Conservation (phyloP, 2,888 invertebrate species). For the Gandaritis pyraliata region DNA sequence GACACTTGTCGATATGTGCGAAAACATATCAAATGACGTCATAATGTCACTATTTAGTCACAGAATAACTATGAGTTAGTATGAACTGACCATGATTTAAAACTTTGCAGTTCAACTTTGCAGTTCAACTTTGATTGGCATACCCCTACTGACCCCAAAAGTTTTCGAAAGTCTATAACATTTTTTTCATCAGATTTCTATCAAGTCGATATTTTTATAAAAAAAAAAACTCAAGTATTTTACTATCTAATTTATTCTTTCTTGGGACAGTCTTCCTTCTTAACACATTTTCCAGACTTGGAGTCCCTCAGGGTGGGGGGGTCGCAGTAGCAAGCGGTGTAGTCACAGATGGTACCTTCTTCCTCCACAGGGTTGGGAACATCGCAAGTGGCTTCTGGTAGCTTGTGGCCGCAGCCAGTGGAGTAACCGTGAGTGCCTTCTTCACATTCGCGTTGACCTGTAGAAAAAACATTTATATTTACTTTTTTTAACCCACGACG, state of each 20-base stretch:
- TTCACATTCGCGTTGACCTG: constrained; percentile 32
- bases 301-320: constrained; percentile 59
- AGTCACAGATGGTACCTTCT: constrained; percentile 50
- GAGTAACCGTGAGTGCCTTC: constrained; percentile 44
- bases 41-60: no score
- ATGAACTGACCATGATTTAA: no score
- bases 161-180: no score
- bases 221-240: neutral
- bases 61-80: no score
- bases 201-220: no score
- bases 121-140: no score
- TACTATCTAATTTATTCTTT: constrained; percentile 20
- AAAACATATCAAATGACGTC: no score
- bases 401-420: constrained; percentile 50
- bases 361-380: constrained; percentile 51
- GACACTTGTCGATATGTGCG: no score
- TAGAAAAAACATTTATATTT: neutral
- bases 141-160: no score
- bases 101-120: no score
- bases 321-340: constrained; percentile 61
- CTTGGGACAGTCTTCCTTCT: constrained; percentile 56
- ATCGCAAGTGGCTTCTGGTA: constrained; percentile 62
- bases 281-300: constrained; percentile 53
- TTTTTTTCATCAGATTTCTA: no score
- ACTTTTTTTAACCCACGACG: no score